Conservation (phyloP, 1,140 invertebrate genomes). For the Conus ventricosus region DNA sequence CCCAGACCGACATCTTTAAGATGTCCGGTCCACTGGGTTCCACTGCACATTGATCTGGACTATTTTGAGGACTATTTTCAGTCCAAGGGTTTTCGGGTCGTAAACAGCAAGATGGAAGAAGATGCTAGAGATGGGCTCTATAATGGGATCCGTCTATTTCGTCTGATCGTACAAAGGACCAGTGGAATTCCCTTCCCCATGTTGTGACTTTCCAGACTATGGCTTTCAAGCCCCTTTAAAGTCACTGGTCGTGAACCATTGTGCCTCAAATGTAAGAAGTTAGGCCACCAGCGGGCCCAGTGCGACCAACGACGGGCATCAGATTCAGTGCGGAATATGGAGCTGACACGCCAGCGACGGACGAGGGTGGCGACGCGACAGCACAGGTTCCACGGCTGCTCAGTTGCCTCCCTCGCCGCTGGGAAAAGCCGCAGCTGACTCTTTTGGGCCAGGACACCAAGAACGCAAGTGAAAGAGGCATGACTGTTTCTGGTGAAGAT, state of each 20-base stretch:
- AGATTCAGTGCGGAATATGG: no score
- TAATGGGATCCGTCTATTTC: neutral
- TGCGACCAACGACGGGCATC: neutral
- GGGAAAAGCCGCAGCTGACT: no score
- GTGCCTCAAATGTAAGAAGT: neutral
- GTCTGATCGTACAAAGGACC: neutral
- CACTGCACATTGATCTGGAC: neutral
- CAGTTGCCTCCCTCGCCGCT: no score
- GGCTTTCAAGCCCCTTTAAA: neutral
- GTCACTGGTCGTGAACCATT: neutral
- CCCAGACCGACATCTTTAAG: neutral
- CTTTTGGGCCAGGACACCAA: no score
- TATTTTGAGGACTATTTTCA: neutral
- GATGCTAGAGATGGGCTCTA: neutral
- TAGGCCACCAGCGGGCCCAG: neutral
- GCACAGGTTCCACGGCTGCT: no score
- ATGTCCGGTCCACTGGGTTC: neutral
- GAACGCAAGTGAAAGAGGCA: no score
- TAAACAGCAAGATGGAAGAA: neutral
- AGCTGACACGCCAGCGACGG: no score
- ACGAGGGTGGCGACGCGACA: no score
- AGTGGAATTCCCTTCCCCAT: neutral
- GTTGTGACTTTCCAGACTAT: neutral
- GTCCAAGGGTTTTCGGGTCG: neutral
- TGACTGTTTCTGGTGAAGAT: no score